Conservation (phyloP, 1,140 invertebrate species). For the Pogonognathellus flavescens region DNA sequence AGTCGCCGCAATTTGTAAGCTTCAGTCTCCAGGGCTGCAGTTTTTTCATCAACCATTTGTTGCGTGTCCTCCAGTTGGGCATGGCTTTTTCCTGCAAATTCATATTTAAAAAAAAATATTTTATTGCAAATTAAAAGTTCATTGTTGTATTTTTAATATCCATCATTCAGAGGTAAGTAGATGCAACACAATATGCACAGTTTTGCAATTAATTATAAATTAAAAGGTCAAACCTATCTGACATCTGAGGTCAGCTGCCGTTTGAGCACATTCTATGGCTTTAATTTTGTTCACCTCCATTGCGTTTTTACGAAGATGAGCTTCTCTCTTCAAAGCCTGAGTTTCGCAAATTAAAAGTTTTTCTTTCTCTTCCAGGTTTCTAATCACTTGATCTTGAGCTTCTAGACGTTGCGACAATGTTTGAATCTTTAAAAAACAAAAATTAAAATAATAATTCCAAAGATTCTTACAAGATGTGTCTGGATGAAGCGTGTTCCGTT, state of each 20-base stretch:
- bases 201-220: no score
- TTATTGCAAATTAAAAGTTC: no score
- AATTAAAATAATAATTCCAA: no score
- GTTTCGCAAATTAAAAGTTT: constrained; percentile 91
- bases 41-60: constrained; percentile 95
- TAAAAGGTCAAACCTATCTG: no score
- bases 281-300: constrained; percentile 99
- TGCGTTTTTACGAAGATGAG: constrained; percentile 84
- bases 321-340: constrained; percentile 93
- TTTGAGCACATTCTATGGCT: constrained; percentile 92
- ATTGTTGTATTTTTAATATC: no score
- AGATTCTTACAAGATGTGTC: no score
- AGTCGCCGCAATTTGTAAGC: constrained; percentile 96
- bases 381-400: constrained; percentile 91
- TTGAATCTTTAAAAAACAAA: constrained; percentile 72
- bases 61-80: constrained; percentile 97
- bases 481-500: no score
- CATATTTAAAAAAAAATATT: no score
- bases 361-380: constrained; percentile 97
- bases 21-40: constrained; percentile 94
- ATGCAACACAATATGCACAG: no score
- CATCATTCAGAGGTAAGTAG: no score
- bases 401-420: constrained; percentile 90
- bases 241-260: constrained; percentile 95
- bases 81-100: constrained; percentile 89